Evolutionary conservation across 1,140 invertebrate species (phyloP), one percentile per base, ranked within the genome.

Genomic region (Drosophila pseudoananassae): DNA sequence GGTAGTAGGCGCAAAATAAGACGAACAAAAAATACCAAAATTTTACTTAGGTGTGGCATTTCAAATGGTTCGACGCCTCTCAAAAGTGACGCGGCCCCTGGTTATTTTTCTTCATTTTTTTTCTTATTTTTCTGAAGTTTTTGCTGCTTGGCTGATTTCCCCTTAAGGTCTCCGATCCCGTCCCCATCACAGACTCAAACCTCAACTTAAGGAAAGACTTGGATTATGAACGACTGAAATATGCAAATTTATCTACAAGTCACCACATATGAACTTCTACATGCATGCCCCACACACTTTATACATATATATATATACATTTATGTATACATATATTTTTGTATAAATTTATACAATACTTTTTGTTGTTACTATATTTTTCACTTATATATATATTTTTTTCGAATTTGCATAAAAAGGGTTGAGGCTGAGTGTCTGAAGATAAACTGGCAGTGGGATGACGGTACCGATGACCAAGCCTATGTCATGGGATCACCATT

Each of bases 391-490:
- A 70, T 85, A 81, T 81, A 78, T 87, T 82, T 88, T 82, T 77
- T 78, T 70, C 66, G 57, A 82, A 87, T 87, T 87, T 88, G 78
- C 83, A 87, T 87, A 87, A 88, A 87, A 87, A 88, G 83, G 82
- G 83, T 87, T 85, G 82, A 87, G 82, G 83, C 88, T 85, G 82
- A 87, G 78, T 85, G 82, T 71, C 82, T 87, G 82, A 85, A 87
- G 78, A 87, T 87, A 82, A 85, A 85, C 78, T 74, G 82, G 60
- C 82, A 81, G 65, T 69, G 50, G 40, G 43, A 47, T 36, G 60
- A 56, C 40, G 29, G 14, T 46, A 53, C 3, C 49, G 29, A 66
- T 68, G 64, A 65, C 49, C 51, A 69, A 55, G 65, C 43, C 65
- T 47, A 50, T 40, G 65, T 31, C 63, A 46, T 29, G 65, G 61